Evolutionary conservation across 2,113 vertebrate genomes (phyloP).

Genomic region (Pedetes capensis): DNA sequence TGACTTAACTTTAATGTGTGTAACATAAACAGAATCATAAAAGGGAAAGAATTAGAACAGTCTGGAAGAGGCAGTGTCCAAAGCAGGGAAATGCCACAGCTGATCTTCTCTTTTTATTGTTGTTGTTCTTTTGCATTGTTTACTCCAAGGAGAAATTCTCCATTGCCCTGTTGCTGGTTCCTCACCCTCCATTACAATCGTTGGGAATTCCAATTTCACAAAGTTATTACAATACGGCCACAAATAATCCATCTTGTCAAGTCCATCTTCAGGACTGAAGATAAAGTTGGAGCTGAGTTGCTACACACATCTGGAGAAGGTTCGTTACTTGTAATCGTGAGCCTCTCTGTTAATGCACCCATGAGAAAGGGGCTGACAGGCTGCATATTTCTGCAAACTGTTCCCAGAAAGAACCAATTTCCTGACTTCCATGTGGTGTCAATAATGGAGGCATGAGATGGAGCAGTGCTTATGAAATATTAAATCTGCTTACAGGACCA

Average conservation of each 20-base stretch:
- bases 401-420: constrained; percentile 96
- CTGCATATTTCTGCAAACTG: constrained; percentile 94
- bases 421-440: constrained; percentile 97
- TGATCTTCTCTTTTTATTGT: constrained; percentile 73
- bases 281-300: constrained; percentile 86
- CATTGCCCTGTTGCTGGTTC: constrained; percentile 36
- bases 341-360: constrained; percentile 90
- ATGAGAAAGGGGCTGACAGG: constrained; percentile 90
- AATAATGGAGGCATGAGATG: constrained; percentile 94
- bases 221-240: constrained; percentile 80
- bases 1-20: constrained; percentile 87
- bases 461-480: constrained; percentile 96
- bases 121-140: constrained; percentile 73
- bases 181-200: constrained; percentile 72
- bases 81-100: constrained; percentile 67
- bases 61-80: constrained; percentile 76
- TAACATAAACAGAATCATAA: constrained; percentile 86
- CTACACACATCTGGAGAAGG: constrained; percentile 93
- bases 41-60: constrained; percentile 85
- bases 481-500: constrained; percentile 91
- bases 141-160: constrained; percentile 68
- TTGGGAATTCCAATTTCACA: constrained; percentile 78
- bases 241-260: constrained; percentile 87
- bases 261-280: constrained; percentile 81
- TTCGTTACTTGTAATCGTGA: constrained; percentile 93